phyloP scores from a whole-genome alignment of 2,797 vertebrate genomes.

The Lerista edwardsae region DNA sequence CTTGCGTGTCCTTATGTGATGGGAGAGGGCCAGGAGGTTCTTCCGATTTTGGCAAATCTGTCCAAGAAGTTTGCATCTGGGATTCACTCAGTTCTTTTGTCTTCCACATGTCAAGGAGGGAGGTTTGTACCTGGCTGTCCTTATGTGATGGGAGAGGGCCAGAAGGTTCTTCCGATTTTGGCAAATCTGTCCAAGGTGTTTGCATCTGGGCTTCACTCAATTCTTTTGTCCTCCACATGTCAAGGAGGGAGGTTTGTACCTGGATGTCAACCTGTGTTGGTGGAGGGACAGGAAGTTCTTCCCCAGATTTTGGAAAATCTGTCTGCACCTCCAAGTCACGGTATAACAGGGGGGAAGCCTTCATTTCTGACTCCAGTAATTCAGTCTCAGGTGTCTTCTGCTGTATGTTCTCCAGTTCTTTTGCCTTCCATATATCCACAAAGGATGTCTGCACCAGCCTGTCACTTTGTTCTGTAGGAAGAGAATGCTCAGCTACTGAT shows the following conservation, averaged over 20 bases:
- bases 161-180: neutral
- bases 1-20: neutral
- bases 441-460: conserved; percentile 12
- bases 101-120: conserved; percentile 27
- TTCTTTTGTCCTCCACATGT: conserved; percentile 8
- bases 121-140: neutral
- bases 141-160: neutral
- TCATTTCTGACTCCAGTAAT: neutral
- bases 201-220: conserved; percentile 2
- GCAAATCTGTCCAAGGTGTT: too few species aligned
- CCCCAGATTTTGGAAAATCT: too few species aligned
- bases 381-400: neutral
- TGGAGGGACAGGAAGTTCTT: too few species aligned
- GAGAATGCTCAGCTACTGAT: neutral
- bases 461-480: neutral
- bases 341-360: neutral
- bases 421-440: neutral
- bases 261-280: too few species aligned
- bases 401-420: neutral
- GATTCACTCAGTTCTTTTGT: neutral
- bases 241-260: neutral
- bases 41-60: neutral
- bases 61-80: conserved; percentile 26
- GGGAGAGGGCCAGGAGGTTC: neutral
- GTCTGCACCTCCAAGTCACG: neutral